phyloP scores from a whole-genome alignment of 1,140 invertebrate species.

The Drosophila sp. region DNA sequence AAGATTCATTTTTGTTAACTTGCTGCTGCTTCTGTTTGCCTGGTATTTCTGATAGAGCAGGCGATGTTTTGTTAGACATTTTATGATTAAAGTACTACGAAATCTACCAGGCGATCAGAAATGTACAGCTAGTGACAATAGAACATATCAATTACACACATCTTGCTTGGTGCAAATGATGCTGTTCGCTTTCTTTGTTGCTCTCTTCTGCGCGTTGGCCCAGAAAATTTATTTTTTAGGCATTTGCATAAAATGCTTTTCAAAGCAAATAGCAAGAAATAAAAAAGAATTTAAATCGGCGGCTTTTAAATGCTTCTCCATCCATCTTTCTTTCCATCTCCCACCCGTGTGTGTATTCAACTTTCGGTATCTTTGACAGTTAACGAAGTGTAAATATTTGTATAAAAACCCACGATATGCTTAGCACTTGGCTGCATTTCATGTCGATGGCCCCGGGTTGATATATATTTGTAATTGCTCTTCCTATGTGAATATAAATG shows the following conservation, averaged over 20 bases:
- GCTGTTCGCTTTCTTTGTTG: conserved; percentile 45
- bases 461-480: conserved; percentile 50
- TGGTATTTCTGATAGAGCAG: no score
- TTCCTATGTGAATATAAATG: conserved; percentile 19
- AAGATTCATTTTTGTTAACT: no score
- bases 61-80: no score
- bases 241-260: conserved; percentile 76
- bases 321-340: conserved; percentile 4
- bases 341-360: conserved; percentile 10
- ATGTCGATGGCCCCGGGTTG: conserved; percentile 21
- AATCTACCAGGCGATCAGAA: no score
- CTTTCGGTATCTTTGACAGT: conserved; percentile 67
- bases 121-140: no score
- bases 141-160: no score
- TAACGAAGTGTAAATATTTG: conserved; percentile 80
- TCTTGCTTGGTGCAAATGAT: conserved; percentile 14
- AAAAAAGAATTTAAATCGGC: conserved; percentile 32
- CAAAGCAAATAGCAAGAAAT: conserved; percentile 43
- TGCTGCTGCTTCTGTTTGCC: no score
- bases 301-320: conserved; percentile 55
- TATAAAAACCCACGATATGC: conserved; percentile 58
- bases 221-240: conserved; percentile 69
- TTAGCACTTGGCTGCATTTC: conserved; percentile 48
- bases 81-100: no score
- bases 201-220: conserved; percentile 52